Conservation (phyloP, 1,140 invertebrate species). For the Trigoniulus corallinus region DNA sequence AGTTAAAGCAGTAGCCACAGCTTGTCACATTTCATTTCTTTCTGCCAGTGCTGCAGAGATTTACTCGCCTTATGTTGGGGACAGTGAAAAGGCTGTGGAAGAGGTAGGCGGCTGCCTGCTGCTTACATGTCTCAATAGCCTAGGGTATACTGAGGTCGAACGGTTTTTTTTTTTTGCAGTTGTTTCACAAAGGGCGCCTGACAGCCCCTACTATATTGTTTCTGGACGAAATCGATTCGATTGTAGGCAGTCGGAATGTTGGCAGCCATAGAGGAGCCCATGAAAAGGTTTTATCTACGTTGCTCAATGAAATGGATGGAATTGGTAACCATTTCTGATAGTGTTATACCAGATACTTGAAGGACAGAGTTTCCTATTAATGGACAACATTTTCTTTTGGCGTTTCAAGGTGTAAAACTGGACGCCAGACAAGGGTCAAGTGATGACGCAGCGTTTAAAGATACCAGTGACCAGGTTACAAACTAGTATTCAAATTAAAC, state of each 20-base stretch:
- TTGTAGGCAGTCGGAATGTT: slow-evolving; percentile 35
- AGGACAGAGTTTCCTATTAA: slow-evolving; percentile 2
- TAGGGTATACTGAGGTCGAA: neutral
- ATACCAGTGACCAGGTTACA: neutral
- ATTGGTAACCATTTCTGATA: slow-evolving; percentile 26
- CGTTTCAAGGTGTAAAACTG: neutral
- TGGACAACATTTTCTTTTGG: slow-evolving; percentile 2
- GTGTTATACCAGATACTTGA: too few relatives aligned
- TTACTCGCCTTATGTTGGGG: slow-evolving; percentile 47
- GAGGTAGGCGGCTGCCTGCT: slow-evolving; percentile 20
- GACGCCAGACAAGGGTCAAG: neutral
- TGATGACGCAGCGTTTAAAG: neutral
- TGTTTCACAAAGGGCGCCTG: slow-evolving; percentile 46
- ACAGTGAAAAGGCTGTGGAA: slow-evolving; percentile 39
- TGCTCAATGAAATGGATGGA: slow-evolving; percentile 53
- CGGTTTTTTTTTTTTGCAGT: too few relatives aligned
- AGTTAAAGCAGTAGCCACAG: slow-evolving; percentile 43
- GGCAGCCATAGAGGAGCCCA: slow-evolving; percentile 33
- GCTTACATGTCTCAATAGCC: slow-evolving; percentile 1
- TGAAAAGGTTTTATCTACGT: slow-evolving; percentile 41
- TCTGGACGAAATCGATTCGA: slow-evolving; percentile 57
- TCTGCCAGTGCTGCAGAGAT: slow-evolving; percentile 43
- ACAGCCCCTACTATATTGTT: slow-evolving; percentile 51
- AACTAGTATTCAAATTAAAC: too few relatives aligned
- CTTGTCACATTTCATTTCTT: slow-evolving; percentile 40